Conservation (phyloP, 2,797 vertebrate species). For the Neosilurus hyrtlii region DNA sequence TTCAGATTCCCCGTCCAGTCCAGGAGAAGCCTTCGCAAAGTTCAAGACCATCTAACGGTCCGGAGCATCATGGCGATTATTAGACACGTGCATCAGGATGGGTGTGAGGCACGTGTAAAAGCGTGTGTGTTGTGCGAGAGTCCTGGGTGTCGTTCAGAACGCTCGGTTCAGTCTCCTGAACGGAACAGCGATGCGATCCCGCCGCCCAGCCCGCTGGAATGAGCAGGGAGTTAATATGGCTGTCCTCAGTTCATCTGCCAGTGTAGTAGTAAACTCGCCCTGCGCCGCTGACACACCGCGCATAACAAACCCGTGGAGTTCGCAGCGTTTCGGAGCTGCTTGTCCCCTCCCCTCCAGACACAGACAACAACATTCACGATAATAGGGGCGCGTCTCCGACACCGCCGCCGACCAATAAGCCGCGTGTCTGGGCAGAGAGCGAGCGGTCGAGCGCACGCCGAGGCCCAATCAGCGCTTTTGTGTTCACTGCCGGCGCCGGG, state of each 20-base stretch:
- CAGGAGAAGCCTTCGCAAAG: neutral
- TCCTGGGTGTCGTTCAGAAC: neutral
- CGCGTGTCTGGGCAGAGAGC: slow-evolving; percentile 63
- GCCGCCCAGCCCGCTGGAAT: slow-evolving; percentile 49
- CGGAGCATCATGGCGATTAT: neutral
- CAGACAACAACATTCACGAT: slow-evolving; percentile 77
- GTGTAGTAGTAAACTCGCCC: slow-evolving; percentile 59
- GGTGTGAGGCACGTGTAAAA: slow-evolving; percentile 9
- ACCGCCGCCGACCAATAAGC: slow-evolving; percentile 70
- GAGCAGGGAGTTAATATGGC: slow-evolving; percentile 63
- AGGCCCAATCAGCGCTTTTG: slow-evolving; percentile 80
- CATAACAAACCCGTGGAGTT: slow-evolving; percentile 66
- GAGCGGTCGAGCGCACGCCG: slow-evolving; percentile 67
- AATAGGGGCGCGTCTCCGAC: slow-evolving; percentile 69
- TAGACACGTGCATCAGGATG: no score
- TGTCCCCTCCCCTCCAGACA: slow-evolving; percentile 73
- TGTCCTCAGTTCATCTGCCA: slow-evolving; percentile 64
- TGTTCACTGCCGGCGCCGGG: slow-evolving; percentile 83
- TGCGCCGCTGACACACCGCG: slow-evolving; percentile 61
- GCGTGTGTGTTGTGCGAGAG: neutral
- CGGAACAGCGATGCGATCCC: slow-evolving; percentile 10
- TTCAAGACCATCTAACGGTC: slow-evolving; percentile 24
- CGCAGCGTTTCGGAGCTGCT: slow-evolving; percentile 64
- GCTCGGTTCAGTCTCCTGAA: neutral
- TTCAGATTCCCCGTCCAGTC: neutral